These are phyloP conservation scores for Caenorhabditis sp. DNA, from an alignment of 2,888 invertebrate genomes.

Conservation along the genomic window DNA sequence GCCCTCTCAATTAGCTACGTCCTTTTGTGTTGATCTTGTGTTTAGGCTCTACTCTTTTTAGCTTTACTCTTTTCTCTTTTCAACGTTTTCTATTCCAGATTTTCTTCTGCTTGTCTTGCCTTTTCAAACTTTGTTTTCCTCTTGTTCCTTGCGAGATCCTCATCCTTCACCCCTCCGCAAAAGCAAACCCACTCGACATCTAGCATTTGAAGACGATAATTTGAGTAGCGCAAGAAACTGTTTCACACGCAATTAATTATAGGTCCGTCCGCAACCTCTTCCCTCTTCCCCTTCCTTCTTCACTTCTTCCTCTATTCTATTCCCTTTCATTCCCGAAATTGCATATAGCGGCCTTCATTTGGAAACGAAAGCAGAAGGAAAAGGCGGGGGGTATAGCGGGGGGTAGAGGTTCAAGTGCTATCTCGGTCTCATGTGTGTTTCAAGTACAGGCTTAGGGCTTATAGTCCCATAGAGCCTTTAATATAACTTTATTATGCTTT, in stretches of 20 bases:
- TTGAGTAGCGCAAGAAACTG: constrained; percentile 50
- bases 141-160: neutral
- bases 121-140: neutral
- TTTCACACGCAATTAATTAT: constrained; percentile 64
- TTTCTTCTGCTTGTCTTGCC: neutral
- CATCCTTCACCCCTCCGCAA: neutral
- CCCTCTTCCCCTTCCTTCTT: constrained; percentile 1
- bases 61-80: constrained; percentile 19
- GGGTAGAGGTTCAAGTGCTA: constrained; percentile 45
- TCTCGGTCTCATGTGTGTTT: constrained; percentile 59
- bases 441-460: constrained; percentile 54
- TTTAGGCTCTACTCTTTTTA: constrained; percentile 33
- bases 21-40: constrained; percentile 58
- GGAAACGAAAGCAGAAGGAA: too few species aligned
- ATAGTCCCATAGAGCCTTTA: constrained; percentile 38
- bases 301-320: constrained; percentile 14
- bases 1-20: constrained; percentile 56
- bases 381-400: constrained; percentile 4
- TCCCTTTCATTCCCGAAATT: constrained; percentile 62
- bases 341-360: constrained; percentile 62
- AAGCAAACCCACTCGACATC: neutral
- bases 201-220: constrained; percentile 25
- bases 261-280: constrained; percentile 56
- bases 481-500: constrained; percentile 51
- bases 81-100: neutral